Evolutionary conservation across 2,113 vertebrate genomes (phyloP), one percentile per base, ranked within the genome.

Genomic region (Colius striatus): DNA sequence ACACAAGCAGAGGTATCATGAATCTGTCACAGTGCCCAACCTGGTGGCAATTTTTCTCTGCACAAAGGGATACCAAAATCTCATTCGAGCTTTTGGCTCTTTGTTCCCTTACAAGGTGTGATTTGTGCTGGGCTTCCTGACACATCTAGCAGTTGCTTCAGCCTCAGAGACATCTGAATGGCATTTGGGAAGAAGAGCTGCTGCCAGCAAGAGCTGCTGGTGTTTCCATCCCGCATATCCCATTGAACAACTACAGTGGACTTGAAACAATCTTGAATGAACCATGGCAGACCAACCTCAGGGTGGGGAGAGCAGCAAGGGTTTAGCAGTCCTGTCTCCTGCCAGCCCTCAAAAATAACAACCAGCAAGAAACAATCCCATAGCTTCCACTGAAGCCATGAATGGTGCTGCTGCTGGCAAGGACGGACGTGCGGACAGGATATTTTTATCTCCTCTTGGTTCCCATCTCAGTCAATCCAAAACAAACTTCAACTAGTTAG

Each of bases 401-500:
- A 67, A 80, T 3, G 1, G 32, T 36, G 76, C 47, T 20, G 79
- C 82, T 26, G 75, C 90, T 92, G 95, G 79, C 16, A 0, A 32
- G 32, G 19, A 78, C 5, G 21, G 36, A 90, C 0, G 2, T 48
- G 72, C 4, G 0, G 58, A 45, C 0, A 0, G 68, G 86, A 43
- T 94, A 95, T 94, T 96, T 96, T 94, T 92, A 90, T 72, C 89
- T 86, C 61, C 68, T 45, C n/a, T 65, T 78, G 76, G 5, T 86
- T 95, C 79, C 76, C 94, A 84, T 9, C 82, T 53, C 68, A 25
- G 79, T 53, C 92, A 81, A 48, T 93, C 77, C 96, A 90, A 93
- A 93, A 88, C 72, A 95, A 92, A 92, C 93, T 88, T 54, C 72
- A 79, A 1, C 85, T 36, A 54, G 85, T 86, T 53, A 60, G 93